These are phyloP conservation scores for Polymixis lichenea DNA, from an alignment of 2,888 invertebrate species.

Conservation along the genomic window DNA sequence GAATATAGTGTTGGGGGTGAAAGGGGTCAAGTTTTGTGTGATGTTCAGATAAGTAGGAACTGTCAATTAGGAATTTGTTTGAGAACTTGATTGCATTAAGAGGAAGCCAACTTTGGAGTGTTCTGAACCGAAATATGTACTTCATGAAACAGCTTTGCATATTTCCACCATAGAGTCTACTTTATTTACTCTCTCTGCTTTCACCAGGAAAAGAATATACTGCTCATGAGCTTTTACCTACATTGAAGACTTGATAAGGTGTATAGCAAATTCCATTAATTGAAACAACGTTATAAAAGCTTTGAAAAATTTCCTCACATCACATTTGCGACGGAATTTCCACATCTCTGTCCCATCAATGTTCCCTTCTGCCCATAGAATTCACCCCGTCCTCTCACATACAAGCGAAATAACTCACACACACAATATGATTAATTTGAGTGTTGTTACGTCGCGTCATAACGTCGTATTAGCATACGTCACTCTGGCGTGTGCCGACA, in stretches of 20 bases:
- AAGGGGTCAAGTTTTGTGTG: background rate
- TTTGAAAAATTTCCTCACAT: background rate
- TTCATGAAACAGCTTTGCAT: background rate
- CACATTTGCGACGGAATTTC: slow-evolving; percentile 2
- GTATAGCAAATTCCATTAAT: background rate
- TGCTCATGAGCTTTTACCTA: background rate
- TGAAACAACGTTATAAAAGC: background rate
- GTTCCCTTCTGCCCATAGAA: slow-evolving; percentile 22
- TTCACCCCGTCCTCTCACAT: background rate
- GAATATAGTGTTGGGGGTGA: background rate
- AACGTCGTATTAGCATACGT: slow-evolving; percentile 63
- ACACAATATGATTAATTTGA: slow-evolving; percentile 57
- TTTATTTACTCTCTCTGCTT: background rate
- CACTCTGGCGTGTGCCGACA: slow-evolving; percentile 74
- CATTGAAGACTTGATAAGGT: too few species aligned
- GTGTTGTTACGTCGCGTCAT: slow-evolving; percentile 45
- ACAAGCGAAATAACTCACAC: slow-evolving; percentile 18
- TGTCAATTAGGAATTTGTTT: background rate
- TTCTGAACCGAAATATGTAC: background rate
- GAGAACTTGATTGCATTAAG: background rate
- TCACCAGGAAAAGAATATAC: background rate
- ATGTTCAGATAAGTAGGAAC: too few species aligned
- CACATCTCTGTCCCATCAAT: slow-evolving; percentile 26
- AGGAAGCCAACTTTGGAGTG: background rate
- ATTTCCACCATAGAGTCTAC: background rate